A percentile compares a stretch with the other conserved stretches of the same genome.
phyloP scores from a whole-genome alignment of 2,797 vertebrate genomes.

The Rhynchotus rufescens region DNA sequence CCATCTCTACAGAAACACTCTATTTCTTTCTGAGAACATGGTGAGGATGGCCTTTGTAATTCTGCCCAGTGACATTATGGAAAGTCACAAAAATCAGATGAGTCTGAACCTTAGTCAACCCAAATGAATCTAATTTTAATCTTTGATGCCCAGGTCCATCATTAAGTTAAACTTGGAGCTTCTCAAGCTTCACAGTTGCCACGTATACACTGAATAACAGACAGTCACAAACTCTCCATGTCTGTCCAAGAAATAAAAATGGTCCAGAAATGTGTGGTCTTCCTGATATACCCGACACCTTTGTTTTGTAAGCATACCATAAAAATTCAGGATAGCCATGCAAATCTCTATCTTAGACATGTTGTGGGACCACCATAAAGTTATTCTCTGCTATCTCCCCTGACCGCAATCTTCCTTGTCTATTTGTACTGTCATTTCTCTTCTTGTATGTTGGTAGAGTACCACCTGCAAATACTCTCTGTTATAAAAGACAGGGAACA shows the following conservation, averaged over 20 bases:
- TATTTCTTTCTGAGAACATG: background rate
- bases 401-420: background rate
- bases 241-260: background rate
- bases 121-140: slow-evolving; percentile 22
- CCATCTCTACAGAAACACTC: background rate
- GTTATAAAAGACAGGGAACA: background rate
- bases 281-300: background rate
- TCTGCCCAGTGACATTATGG: background rate
- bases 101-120: background rate
- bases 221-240: background rate
- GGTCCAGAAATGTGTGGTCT: background rate
- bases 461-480: background rate
- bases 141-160: slow-evolving; percentile 19
- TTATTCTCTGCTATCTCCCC: background rate
- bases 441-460: background rate
- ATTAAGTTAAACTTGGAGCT: slow-evolving; percentile 8
- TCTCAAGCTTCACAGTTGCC: slow-evolving; percentile 37
- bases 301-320: background rate
- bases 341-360: background rate
- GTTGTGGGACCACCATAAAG: background rate
- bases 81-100: background rate
- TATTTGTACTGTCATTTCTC: background rate
- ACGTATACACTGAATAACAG: slow-evolving; percentile 12
- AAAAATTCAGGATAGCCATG: background rate
- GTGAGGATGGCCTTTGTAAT: background rate